phyloP scores from a whole-genome alignment of 2,113 vertebrate genomes.

The Girardinichthys multiradiatus region DNA sequence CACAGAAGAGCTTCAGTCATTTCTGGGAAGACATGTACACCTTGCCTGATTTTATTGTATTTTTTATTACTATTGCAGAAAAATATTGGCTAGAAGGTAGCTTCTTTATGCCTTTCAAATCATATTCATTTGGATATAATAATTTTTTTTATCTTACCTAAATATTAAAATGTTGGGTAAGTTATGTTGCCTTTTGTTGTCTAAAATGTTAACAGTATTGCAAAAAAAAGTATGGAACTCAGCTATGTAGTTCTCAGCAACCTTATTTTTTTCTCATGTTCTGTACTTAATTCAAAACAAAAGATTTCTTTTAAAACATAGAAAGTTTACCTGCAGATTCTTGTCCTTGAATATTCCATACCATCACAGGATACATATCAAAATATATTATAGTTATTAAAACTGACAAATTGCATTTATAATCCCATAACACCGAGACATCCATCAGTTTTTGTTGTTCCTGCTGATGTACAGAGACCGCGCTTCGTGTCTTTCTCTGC shows the following conservation, averaged over 20 bases:
- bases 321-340: too few species aligned
- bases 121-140: too few species aligned
- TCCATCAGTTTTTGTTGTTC: neutral
- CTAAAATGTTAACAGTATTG: too few species aligned
- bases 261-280: neutral
- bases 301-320: neutral
- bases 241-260: neutral
- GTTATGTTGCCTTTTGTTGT: neutral
- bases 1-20: too few species aligned
- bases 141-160: too few species aligned
- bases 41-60: too few species aligned
- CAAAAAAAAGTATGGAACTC: neutral
- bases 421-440: neutral
- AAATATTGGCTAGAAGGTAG: too few species aligned
- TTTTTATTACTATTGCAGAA: too few species aligned
- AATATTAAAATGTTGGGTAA: too few species aligned
- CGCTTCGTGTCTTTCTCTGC: constrained; percentile 10
- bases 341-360: too few species aligned
- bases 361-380: neutral
- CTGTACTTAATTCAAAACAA: neutral
- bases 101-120: too few species aligned
- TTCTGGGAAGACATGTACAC: too few species aligned
- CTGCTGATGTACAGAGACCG: constrained; percentile 2
- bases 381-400: neutral
- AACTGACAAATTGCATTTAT: neutral